Evolutionary conservation across 2,888 invertebrate genomes (phyloP).

Genomic region (Cynaeus angustus): DNA sequence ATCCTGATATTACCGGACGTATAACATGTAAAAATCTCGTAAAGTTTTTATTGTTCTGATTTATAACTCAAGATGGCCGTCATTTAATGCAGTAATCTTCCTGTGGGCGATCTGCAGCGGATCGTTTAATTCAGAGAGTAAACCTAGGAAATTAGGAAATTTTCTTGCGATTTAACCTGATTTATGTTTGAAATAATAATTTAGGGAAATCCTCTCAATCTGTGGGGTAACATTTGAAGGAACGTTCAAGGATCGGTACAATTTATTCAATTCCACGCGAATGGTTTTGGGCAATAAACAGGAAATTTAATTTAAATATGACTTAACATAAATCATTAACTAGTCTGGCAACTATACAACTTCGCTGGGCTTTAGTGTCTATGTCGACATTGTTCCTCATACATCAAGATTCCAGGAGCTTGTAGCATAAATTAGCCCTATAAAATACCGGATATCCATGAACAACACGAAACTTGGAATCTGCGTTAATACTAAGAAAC

Average conservation of each 20-base stretch:
- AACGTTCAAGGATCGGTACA: conserved; percentile 23
- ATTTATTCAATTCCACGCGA: conserved; percentile 39
- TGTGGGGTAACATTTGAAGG: conserved; percentile 38
- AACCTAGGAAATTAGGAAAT: conserved; percentile 38
- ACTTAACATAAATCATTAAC: conserved; percentile 49
- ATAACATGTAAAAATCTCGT: conserved; percentile 44
- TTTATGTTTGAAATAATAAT: conserved; percentile 43
- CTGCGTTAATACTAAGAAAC: conserved; percentile 45
- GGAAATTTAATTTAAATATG: conserved; percentile 48
- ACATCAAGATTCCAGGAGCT: conserved; percentile 50
- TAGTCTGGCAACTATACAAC: conserved; percentile 46
- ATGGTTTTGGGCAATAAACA: conserved; percentile 42
- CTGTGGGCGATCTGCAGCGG: conserved; percentile 31
- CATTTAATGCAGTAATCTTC: conserved; percentile 35
- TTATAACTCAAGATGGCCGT: conserved; percentile 33
- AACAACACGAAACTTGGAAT: conserved; percentile 47
- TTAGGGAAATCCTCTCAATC: conserved; percentile 33
- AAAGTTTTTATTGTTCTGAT: conserved; percentile 42
- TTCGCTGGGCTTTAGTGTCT: conserved; percentile 47
- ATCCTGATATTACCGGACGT: conserved; percentile 30
- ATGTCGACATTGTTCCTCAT: conserved; percentile 49
- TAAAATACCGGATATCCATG: conserved; percentile 50
- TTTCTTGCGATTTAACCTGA: conserved; percentile 42
- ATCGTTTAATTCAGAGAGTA: conserved; percentile 35
- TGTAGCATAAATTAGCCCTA: conserved; percentile 48